phyloP scores from a whole-genome alignment of 2,797 vertebrate species.

The Columba guinea region DNA sequence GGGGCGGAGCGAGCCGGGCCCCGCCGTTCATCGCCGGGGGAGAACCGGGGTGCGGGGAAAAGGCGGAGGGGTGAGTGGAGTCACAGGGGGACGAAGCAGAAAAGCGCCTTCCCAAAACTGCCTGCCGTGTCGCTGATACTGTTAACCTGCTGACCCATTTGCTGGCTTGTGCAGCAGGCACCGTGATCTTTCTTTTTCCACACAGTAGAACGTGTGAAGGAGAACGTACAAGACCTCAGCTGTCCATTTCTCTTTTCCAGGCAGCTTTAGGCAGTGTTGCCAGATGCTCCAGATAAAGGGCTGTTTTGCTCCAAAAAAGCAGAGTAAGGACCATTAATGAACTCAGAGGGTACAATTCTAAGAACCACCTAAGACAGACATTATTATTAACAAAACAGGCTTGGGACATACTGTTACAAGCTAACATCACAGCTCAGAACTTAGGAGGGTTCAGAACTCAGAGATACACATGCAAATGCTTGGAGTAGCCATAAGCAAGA shows the following conservation, averaged over 20 bases:
- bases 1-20: too few species aligned
- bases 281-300: not conserved
- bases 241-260: not conserved
- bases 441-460: not conserved
- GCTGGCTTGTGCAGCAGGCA: not conserved
- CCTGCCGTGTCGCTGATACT: not conserved
- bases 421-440: not conserved
- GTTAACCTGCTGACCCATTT: not conserved
- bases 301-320: not conserved
- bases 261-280: not conserved
- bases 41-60: too few species aligned
- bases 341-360: not conserved
- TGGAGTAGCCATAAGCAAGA: not conserved
- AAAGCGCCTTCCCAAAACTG: not conserved
- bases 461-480: not conserved
- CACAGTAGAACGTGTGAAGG: not conserved
- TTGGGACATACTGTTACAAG: not conserved
- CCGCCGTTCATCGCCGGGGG: too few species aligned
- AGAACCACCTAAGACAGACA: not conserved
- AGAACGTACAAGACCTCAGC: not conserved
- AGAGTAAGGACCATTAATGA: not conserved
- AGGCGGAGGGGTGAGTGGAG: rapidly evolving
- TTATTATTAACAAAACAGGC: not conserved
- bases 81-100: not conserved
- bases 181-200: not conserved